Evolutionary conservation across 92 coral and sea anemone species (phyloP).

Genomic region (Ricordea florida): DNA sequence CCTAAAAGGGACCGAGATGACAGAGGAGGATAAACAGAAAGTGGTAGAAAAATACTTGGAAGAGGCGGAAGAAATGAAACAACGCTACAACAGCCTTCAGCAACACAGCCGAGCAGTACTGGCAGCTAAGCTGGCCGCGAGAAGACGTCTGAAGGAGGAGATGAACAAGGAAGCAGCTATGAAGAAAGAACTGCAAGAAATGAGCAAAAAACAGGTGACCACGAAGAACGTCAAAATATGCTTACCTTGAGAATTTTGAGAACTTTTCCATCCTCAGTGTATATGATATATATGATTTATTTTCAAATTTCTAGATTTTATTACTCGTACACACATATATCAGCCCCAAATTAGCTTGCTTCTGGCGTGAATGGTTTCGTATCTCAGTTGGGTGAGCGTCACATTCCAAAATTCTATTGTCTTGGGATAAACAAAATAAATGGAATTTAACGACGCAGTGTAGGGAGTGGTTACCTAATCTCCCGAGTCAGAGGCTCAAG

Average conservation of each 20-base stretch:
- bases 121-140: conserved; percentile 94
- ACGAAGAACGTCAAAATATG: background rate
- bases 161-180: conserved; percentile 83
- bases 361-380: too few species aligned
- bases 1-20: conserved; percentile 66
- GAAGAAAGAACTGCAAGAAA: conserved; percentile 84
- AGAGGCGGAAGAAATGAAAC: conserved; percentile 77
- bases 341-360: too few species aligned
- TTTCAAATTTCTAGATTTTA: background rate
- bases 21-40: conserved; percentile 77
- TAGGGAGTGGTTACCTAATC: too few species aligned
- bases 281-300: too few species aligned
- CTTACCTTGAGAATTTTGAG: background rate
- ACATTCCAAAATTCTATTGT: too few species aligned
- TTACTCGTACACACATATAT: too few species aligned
- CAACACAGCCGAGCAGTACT: conserved; percentile 79
- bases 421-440: too few species aligned
- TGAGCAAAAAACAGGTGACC: conserved; percentile 89
- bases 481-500: too few species aligned
- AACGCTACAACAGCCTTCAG: conserved; percentile 71
- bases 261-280: too few species aligned
- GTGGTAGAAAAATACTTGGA: conserved; percentile 72
- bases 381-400: too few species aligned
- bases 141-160: conserved; percentile 87
- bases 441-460: too few species aligned